Evolutionary conservation across 2,113 vertebrate genomes (phyloP), one percentile per base, ranked within the genome.

Genomic region (Uria lomvia): DNA sequence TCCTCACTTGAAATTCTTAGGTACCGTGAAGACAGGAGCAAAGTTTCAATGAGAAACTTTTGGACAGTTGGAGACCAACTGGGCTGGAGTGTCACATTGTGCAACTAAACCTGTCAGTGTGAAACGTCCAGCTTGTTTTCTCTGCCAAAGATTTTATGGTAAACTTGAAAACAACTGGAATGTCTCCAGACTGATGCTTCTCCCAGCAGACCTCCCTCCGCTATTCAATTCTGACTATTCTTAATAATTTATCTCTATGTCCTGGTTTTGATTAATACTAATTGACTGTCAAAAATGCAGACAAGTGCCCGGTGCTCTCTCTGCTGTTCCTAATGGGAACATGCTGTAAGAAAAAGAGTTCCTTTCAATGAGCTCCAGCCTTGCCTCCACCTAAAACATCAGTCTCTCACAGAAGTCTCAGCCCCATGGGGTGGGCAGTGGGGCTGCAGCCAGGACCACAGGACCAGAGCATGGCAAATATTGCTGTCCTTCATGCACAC

Each of bases 111-210:
- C 68, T 67, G 60, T 71, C 89, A 96, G 86, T 2, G 0, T 67
- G 80, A 94, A 95, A 91, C 7, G 8, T 71, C 68, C 80, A 78
- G 56, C 56, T 91, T 89, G 60, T 43, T 92, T 91, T 89, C 72
- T 65, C 47, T 81, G 86, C 56, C 83, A 91, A 91, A 84, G 76
- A 91, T 29, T 34, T 72, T 81, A 84, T 52, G 82, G 83, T 62
- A 96, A 96, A 95, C 76, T 77, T 89, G 86, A 94, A 89, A 95
- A 91, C 80, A 84, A 84, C 80, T 86, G 91, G 84, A 97, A 91
- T 5, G 0, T 56, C 83, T 96, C 89, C 93, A 96, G 60, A 55
- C 38, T 71, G 50, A 73, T 71, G 89, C 68, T 74, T 74, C 65
- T 67, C 88, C 83, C 86, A 84, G 83, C 55, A 95, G 86, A 86